Percentiles rank a stretch among this genome's conserved stretches.
These are phyloP conservation scores for Xiphias gladius DNA, from an alignment of 2,113 vertebrate genomes.

Conservation along the genomic window DNA sequence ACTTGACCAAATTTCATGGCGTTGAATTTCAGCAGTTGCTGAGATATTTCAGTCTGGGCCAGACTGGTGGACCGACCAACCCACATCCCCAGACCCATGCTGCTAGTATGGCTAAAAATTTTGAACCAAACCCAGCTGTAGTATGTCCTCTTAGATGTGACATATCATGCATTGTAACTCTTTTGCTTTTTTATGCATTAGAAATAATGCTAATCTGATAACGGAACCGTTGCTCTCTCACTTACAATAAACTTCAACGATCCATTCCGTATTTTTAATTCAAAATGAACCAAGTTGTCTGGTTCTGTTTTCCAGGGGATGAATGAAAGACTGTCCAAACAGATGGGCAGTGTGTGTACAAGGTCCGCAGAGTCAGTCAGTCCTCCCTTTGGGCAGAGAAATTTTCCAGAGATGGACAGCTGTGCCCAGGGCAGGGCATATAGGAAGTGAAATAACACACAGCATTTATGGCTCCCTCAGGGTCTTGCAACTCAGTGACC, in stretches of 20 bases:
- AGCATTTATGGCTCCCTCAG: slow-evolving; percentile 75
- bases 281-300: slow-evolving; percentile 33
- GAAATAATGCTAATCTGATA: neutral
- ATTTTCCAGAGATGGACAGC: slow-evolving; percentile 82
- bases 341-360: slow-evolving; percentile 75
- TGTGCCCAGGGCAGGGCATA: slow-evolving; percentile 81
- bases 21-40: neutral
- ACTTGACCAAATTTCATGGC: neutral
- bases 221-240: neutral
- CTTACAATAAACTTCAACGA: neutral
- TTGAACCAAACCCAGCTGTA: neutral
- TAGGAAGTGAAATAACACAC: slow-evolving; percentile 79
- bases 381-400: slow-evolving; percentile 80
- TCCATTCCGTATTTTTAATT: slow-evolving; percentile 14
- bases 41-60: neutral
- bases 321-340: slow-evolving; percentile 72
- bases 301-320: slow-evolving; percentile 56
- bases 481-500: slow-evolving; percentile 75
- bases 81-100: neutral
- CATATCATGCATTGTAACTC: neutral
- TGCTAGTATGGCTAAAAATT: neutral
- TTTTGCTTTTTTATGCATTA: neutral
- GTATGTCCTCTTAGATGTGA: neutral
- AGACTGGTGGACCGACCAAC: neutral
- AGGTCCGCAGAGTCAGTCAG: slow-evolving; percentile 63